phyloP scores from a whole-genome alignment of 2,797 vertebrate genomes.

The Oophaga sylvatica region DNA sequence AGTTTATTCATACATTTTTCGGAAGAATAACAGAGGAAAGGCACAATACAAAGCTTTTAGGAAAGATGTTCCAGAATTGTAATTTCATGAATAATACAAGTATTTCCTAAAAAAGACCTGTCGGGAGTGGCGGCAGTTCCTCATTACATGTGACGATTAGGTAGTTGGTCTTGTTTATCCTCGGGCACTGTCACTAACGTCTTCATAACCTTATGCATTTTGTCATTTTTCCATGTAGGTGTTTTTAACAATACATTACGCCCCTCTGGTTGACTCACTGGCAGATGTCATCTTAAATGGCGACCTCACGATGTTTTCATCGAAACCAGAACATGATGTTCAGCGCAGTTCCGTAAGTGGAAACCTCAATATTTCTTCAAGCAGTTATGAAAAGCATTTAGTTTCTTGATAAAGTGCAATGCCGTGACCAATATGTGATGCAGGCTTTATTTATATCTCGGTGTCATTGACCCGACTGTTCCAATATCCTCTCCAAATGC shows the following conservation, averaged over 20 bases:
- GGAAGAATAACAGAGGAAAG: too few relatives aligned
- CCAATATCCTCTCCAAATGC: slow-evolving; percentile 8
- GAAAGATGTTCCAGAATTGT: too few relatives aligned
- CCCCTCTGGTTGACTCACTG: slow-evolving; percentile 90
- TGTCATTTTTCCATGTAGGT: slow-evolving; percentile 77
- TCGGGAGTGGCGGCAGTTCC: too few relatives aligned
- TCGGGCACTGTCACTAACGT: not conserved
- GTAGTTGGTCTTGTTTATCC: not conserved
- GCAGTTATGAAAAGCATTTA: slow-evolving; percentile 8
- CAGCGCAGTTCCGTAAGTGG: slow-evolving; percentile 81
- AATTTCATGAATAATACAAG: too few relatives aligned
- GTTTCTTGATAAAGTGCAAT: not conserved
- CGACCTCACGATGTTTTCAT: slow-evolving; percentile 86
- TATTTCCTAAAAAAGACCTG: too few relatives aligned
- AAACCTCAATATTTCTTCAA: slow-evolving; percentile 1
- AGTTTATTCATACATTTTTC: too few relatives aligned
- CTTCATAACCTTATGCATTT: not conserved
- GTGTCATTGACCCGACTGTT: slow-evolving; percentile 12
- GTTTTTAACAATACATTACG: slow-evolving; percentile 95
- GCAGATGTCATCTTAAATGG: slow-evolving; percentile 95
- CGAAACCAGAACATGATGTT: slow-evolving; percentile 78
- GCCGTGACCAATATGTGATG: not conserved
- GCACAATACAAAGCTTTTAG: too few relatives aligned
- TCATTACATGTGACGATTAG: not conserved
- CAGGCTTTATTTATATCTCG: slow-evolving; percentile 1